A percentile compares a stretch with the other conserved stretches of the same genome.
Conservation (phyloP, 2,797 vertebrate genomes). For the Corythornis leucogaster region DNA sequence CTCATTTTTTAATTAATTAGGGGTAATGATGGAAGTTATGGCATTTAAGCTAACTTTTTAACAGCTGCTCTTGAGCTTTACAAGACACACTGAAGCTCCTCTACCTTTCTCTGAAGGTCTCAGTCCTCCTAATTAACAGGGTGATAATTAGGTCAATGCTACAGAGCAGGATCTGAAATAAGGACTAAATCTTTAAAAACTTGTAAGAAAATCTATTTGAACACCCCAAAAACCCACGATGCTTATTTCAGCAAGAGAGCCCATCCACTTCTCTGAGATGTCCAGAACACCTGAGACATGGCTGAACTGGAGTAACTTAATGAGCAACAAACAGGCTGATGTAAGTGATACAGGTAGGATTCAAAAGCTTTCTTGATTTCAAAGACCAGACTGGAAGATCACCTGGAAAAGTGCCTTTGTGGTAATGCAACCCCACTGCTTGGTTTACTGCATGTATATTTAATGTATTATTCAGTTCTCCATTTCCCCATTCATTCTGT, state of each 20-base stretch:
- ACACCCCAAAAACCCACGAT: neutral
- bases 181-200: neutral
- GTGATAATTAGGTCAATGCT: neutral
- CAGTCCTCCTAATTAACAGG: neutral
- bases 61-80: neutral
- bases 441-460: neutral
- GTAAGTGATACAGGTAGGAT: neutral
- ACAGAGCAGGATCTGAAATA: neutral
- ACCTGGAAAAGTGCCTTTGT: neutral
- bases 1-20: neutral
- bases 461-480: neutral
- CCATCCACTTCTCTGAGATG: neutral
- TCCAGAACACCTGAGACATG: neutral
- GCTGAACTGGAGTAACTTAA: neutral
- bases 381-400: neutral
- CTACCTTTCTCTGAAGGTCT: neutral
- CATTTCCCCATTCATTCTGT: neutral
- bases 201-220: neutral
- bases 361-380: conserved; percentile 1
- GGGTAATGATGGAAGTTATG: neutral
- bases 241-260: neutral
- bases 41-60: neutral
- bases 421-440: neutral
- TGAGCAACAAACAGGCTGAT: neutral
- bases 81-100: neutral